Evolutionary conservation across 2,888 invertebrate species (phyloP).

Genomic region (Dasysyrphus tricinctus): DNA sequence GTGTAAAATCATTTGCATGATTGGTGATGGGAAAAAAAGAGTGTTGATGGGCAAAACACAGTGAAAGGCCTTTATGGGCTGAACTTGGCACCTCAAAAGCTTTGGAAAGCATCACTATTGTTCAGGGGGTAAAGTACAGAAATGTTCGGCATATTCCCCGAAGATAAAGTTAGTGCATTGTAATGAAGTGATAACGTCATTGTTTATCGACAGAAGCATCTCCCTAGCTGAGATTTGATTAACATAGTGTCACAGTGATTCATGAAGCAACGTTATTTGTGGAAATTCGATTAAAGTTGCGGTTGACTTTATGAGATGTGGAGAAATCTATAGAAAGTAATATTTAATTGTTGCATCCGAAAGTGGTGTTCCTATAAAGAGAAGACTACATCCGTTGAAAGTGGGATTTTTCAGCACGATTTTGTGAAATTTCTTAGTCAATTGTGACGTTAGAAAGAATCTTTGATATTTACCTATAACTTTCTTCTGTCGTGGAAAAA

Average conservation of each 20-base stretch:
- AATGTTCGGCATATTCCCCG: not conserved
- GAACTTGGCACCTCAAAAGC: not conserved
- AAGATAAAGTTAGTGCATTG: not conserved
- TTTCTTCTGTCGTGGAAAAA: not conserved
- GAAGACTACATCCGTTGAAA: not conserved
- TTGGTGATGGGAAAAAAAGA: not conserved
- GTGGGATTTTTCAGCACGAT: conserved; percentile 32
- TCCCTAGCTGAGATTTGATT: conserved; percentile 3
- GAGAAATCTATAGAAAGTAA: not conserved
- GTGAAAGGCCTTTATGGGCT: not conserved
- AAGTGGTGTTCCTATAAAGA: not conserved
- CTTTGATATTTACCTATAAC: not conserved
- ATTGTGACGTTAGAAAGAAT: conserved; percentile 4
- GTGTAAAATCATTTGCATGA: not conserved
- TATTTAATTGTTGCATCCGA: not conserved
- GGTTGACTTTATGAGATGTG: not conserved
- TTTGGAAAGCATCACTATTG: not conserved
- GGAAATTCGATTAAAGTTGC: conserved; percentile 16
- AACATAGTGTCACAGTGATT: not conserved
- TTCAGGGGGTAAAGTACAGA: not conserved
- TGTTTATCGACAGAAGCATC: not conserved
- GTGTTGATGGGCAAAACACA: not conserved
- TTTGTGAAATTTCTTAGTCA: conserved; percentile 10
- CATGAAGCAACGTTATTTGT: not conserved
- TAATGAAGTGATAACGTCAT: not conserved